Evolutionary conservation across 2,797 vertebrate species (phyloP).

Genomic region (Mus minutoides): DNA sequence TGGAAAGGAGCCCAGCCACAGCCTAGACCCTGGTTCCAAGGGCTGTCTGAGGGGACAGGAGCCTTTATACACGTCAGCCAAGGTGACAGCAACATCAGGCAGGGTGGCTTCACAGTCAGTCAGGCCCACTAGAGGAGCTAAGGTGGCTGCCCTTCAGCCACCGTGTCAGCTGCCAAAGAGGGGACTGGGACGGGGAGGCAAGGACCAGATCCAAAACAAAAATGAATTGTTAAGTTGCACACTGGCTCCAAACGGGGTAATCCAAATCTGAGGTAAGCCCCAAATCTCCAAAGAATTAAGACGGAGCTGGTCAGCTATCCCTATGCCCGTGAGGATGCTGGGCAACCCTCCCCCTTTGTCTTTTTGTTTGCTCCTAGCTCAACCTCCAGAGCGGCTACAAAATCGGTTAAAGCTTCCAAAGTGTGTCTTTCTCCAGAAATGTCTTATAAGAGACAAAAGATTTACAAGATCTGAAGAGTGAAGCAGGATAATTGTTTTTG

Average conservation of each 20-base stretch:
- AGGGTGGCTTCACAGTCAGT: background rate
- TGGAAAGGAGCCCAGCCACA: background rate
- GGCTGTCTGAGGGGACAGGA: background rate
- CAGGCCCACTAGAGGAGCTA: background rate
- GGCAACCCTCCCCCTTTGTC: slow-evolving; percentile 61
- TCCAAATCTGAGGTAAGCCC: background rate
- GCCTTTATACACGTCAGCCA: background rate
- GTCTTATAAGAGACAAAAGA: slow-evolving; percentile 82
- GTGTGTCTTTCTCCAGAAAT: slow-evolving; percentile 73
- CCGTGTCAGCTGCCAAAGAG: background rate
- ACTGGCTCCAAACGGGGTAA: background rate
- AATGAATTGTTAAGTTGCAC: background rate
- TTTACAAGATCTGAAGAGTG: slow-evolving; percentile 80
- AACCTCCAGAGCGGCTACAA: slow-evolving; percentile 42
- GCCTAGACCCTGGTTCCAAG: background rate
- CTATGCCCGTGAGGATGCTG: slow-evolving; percentile 47
- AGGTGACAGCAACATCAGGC: background rate
- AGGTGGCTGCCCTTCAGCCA: background rate
- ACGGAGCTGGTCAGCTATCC: background rate
- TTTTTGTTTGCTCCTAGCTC: slow-evolving; percentile 59
- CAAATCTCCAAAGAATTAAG: background rate
- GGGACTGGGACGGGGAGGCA: background rate
- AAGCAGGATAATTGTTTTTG: slow-evolving; percentile 79
- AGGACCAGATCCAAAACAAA: background rate
- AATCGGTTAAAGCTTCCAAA: slow-evolving; percentile 74